A percentile compares a stretch with the other conserved stretches of the same genome.
Evolutionary conservation across 35 echinoderm and acorn worm species (phyloP).

Genomic region (Patiria miniata): DNA sequence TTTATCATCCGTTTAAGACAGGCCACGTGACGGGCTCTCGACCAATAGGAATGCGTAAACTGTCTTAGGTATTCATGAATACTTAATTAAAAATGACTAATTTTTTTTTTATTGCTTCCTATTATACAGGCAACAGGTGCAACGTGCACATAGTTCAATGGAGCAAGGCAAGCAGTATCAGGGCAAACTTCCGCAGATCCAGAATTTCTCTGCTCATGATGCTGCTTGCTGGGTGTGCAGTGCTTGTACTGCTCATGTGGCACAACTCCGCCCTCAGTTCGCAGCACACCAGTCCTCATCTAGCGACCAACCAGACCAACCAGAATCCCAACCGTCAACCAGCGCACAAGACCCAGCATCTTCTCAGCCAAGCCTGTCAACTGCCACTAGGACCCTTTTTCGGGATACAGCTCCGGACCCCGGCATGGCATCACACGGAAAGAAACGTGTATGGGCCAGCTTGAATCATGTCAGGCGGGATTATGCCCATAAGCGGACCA

Average conservation of each 20-base stretch:
- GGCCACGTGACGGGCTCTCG: no score
- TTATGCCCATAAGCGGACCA: conserved; percentile 13
- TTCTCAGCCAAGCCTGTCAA: neutral
- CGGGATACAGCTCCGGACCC: conserved; percentile 1
- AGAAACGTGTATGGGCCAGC: conserved; percentile 9
- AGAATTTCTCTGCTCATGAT: neutral
- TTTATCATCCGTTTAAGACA: no score
- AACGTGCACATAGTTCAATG: neutral
- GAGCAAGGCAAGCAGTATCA: neutral
- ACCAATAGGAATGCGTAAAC: no score
- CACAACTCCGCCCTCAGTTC: neutral
- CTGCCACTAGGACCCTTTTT: neutral
- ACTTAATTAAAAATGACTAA: no score
- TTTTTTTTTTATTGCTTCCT: neutral
- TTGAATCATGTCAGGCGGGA: conserved; percentile 16
- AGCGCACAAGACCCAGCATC: neutral
- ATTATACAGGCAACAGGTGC: neutral
- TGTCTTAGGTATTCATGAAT: no score
- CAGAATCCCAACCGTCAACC: neutral
- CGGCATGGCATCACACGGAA: neutral
- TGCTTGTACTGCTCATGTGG: neutral
- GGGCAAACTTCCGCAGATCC: neutral
- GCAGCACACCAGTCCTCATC: neutral
- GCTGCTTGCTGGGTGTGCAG: conserved; percentile 4
- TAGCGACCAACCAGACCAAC: neutral